Evolutionary conservation across 2,113 vertebrate genomes (phyloP), one percentile per base, ranked within the genome.

Genomic region (Solenodon paradoxus): DNA sequence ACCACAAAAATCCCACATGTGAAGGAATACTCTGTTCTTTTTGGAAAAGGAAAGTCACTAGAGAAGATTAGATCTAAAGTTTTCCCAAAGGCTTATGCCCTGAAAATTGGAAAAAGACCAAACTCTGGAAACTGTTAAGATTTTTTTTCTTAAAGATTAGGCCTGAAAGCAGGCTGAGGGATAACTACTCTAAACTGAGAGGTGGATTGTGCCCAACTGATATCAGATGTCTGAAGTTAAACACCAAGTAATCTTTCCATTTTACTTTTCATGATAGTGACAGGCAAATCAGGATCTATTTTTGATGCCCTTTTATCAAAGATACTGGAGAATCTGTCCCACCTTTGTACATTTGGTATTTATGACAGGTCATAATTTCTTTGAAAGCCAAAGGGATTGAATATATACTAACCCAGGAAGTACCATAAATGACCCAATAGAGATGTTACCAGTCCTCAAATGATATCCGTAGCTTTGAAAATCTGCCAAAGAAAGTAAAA

Each of bases 201-300:
- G 85, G 96, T 95, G 97, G 88, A 97, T 97, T 94, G 94, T 88
- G 68, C 82, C 96, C 94, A 97, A 97, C 96, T 97, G 97, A 85
- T 97, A 96, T 97, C 97, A 97, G 95, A 97, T 97, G 96, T 97
- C 96, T 93, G 61, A 92, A 90, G 95, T 94, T 95, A 97, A 97
- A 97, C 55, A 96, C 88, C 77, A 96, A 97, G 72, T 96, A 92
- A 97, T 95, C 88, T 97, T 97, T 97, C 93, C 93, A 96, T 94
- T 97, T 96, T 85, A 85, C 88, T 95, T 96, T 94, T 95, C 97
- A 83, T 95, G 95, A 96, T 84, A 95, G 81, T 94, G 96, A 97
- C 96, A 97, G 95, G 95, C 95, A 96, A 97, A 95, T 96, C 93
- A 96, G 94, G 96, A 97, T 92, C 91, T 96, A 96, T 97, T 97